A percentile compares a stretch with the other conserved stretches of the same genome.
Evolutionary conservation across 2,797 vertebrate species (phyloP).

Genomic region (Coregonus sp.): DNA sequence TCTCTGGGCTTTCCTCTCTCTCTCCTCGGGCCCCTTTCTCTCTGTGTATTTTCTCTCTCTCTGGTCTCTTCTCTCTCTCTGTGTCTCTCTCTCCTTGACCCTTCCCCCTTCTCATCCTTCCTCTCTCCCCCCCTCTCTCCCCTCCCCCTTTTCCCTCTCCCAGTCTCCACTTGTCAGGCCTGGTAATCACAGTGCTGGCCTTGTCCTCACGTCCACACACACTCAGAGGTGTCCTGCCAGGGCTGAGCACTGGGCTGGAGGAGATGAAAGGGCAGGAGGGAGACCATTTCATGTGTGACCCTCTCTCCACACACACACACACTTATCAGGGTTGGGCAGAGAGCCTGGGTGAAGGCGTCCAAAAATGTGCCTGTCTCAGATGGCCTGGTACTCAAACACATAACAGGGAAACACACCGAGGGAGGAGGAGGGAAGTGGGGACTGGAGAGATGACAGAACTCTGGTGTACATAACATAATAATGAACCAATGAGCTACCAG

Average conservation of each 20-base stretch:
- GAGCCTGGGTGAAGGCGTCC: too few relatives aligned
- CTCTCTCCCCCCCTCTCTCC: not conserved
- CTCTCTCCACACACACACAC: constrained; percentile 32
- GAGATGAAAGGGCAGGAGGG: constrained; percentile 76
- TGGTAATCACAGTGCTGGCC: constrained; percentile 52
- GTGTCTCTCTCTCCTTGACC: not conserved
- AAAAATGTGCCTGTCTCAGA: too few relatives aligned
- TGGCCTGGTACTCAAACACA: not conserved
- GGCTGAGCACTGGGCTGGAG: constrained; percentile 61
- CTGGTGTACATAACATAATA: not conserved
- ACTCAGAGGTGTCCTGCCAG: constrained; percentile 40
- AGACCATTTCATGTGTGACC: constrained; percentile 69
- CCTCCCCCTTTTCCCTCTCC: not conserved
- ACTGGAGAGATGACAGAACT: not conserved
- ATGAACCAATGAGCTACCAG: not conserved
- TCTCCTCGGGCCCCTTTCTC: too few relatives aligned
- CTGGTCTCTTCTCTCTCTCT: not conserved
- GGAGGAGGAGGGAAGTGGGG: not conserved
- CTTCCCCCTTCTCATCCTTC: too few relatives aligned
- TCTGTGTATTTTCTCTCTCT: not conserved
- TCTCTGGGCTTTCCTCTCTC: constrained; percentile 6
- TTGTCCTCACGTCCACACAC: constrained; percentile 16
- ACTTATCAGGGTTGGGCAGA: not conserved
- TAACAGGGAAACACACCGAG: constrained; percentile 7
- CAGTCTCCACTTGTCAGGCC: constrained; percentile 47